phyloP scores from a whole-genome alignment of 2,113 vertebrate species.

The Eclectus roratus region DNA sequence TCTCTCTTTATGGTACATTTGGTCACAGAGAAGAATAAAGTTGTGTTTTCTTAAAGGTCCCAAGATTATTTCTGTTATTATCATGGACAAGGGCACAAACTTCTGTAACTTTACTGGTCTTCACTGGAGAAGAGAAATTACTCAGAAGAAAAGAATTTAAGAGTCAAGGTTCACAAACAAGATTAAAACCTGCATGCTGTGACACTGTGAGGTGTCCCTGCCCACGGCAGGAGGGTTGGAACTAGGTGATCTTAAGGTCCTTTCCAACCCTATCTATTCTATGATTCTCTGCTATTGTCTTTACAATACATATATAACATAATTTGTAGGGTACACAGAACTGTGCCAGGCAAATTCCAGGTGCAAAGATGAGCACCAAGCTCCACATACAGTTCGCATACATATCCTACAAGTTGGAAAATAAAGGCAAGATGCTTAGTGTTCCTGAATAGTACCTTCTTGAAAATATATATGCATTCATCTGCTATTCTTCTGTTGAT shows the following conservation, averaged over 20 bases:
- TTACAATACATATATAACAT: not conserved
- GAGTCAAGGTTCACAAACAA: not conserved
- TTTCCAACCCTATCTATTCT: no score
- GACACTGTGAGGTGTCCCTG: no score
- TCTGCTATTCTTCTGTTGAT: not conserved
- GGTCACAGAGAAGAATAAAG: conserved; percentile 9
- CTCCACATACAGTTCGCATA: rapidly evolving
- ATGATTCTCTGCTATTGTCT: not conserved
- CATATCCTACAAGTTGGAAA: not conserved
- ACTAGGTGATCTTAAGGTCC: no score
- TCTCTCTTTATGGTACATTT: conserved; percentile 49
- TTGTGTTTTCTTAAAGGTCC: conserved; percentile 44
- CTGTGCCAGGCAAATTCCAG: not conserved
- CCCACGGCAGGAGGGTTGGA: no score
- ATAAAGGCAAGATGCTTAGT: not conserved
- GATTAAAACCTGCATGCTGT: not conserved
- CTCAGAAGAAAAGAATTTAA: not conserved
- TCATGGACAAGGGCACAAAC: not conserved
- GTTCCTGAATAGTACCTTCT: not conserved
- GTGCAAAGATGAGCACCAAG: not conserved
- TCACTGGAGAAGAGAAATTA: not conserved
- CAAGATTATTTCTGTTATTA: not conserved
- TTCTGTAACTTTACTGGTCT: not conserved
- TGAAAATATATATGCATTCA: not conserved
- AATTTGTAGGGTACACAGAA: not conserved